These are phyloP conservation scores for Sesamia nonagrioides DNA, from an alignment of 1,140 invertebrate genomes.

Conservation along the genomic window DNA sequence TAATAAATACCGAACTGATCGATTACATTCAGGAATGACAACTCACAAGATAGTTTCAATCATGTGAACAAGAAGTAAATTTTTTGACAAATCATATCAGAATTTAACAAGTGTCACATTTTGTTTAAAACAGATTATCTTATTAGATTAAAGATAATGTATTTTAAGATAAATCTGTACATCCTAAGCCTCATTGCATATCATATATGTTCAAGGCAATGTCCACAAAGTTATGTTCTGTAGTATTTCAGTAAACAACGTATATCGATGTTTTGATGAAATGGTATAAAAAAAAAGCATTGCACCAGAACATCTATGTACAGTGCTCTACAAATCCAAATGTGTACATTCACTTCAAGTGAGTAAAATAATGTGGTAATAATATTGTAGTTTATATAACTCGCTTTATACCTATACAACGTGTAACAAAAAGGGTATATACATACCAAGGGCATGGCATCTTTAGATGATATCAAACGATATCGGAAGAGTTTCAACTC, in stretches of 20 bases:
- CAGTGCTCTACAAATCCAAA: not conserved
- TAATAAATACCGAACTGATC: not conserved
- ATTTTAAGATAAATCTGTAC: not conserved
- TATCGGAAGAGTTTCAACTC: no score
- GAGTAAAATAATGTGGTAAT: slow-evolving; percentile 1
- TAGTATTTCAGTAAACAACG: no score
- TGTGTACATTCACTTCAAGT: not conserved
- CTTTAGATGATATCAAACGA: no score
- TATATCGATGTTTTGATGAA: no score
- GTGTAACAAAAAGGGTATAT: no score
- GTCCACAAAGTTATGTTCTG: no score
- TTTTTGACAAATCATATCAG: not conserved
- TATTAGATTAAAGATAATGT: not conserved
- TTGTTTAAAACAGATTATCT: not conserved
- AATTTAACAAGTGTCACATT: not conserved
- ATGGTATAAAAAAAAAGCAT: no score
- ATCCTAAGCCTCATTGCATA: not conserved
- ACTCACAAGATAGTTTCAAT: slow-evolving; percentile 12
- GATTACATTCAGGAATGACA: slow-evolving; percentile 4
- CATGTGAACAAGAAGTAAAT: not conserved
- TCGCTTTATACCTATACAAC: not conserved
- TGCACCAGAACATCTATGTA: slow-evolving; percentile 2
- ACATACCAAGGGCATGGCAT: no score
- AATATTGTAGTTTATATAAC: slow-evolving; percentile 11
- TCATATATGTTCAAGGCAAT: not conserved